These are phyloP conservation scores for Passer montanus DNA, from an alignment of 2,113 vertebrate species.

Conservation along the genomic window DNA sequence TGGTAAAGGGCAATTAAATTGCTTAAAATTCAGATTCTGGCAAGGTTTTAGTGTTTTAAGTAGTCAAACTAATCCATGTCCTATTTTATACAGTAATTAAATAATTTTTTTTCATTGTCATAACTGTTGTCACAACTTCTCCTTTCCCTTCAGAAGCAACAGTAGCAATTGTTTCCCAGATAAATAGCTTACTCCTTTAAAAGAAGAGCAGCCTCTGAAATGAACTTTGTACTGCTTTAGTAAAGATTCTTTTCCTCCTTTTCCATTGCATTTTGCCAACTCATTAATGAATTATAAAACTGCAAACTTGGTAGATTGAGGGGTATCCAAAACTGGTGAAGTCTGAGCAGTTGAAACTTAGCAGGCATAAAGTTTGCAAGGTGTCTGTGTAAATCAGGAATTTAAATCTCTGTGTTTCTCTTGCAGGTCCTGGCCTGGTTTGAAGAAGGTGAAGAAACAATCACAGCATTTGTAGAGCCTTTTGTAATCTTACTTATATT, in stretches of 20 bases:
- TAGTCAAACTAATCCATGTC: neutral
- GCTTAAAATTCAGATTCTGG: neutral
- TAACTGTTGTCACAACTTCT: neutral
- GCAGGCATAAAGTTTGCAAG: neutral
- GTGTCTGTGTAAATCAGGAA: neutral
- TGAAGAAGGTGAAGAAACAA: constrained; percentile 98
- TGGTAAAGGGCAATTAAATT: neutral
- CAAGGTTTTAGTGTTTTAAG: neutral
- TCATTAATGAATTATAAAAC: constrained; percentile 3
- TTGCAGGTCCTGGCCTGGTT: constrained; percentile 98
- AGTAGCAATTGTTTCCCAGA: neutral
- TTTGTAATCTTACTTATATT: constrained; percentile 99
- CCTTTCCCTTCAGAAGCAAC: constrained; percentile 11
- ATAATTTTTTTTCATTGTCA: neutral
- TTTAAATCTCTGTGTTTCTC: constrained; percentile 36
- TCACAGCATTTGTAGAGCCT: constrained; percentile 98
- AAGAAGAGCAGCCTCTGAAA: neutral
- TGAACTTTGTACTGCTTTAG: constrained; percentile 24
- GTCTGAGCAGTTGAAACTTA: neutral
- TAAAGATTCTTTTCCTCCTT: constrained; percentile 18
- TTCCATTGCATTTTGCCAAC: constrained; percentile 14
- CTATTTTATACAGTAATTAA: neutral
- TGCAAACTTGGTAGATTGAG: neutral
- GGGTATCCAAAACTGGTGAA: neutral
- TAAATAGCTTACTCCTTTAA: neutral